phyloP scores from a whole-genome alignment of 2,888 invertebrate species.

The Amitus sp. region DNA sequence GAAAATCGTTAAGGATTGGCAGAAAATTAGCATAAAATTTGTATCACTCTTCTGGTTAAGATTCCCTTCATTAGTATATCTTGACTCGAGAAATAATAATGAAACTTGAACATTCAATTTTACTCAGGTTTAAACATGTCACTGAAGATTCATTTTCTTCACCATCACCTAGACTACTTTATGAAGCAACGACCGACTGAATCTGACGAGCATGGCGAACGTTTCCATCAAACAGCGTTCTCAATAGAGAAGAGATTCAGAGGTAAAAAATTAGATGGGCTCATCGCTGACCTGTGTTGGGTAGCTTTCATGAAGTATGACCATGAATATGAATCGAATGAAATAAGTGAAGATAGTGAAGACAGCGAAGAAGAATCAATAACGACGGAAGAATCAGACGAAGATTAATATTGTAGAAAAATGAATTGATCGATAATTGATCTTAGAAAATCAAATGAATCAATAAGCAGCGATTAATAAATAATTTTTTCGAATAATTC shows the following conservation, averaged over 20 bases:
- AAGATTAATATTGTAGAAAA: too few species aligned
- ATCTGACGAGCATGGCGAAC: conserved; percentile 54
- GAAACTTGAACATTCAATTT: not conserved
- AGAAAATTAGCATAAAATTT: too few species aligned
- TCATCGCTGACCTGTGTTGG: conserved; percentile 47
- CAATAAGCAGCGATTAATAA: too few species aligned
- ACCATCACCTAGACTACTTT: conserved; percentile 50
- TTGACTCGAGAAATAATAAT: too few species aligned
- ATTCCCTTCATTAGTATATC: too few species aligned
- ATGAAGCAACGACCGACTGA: conserved; percentile 51
- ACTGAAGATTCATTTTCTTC: conserved; percentile 50
- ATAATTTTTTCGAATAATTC: too few species aligned
- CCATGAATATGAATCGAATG: not conserved
- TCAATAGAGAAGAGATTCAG: conserved; percentile 54
- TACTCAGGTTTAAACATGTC: conserved; percentile 43
- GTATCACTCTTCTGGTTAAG: too few species aligned
- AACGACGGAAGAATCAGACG: too few species aligned
- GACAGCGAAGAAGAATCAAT: too few species aligned
- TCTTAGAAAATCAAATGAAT: too few species aligned
- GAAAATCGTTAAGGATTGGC: too few species aligned
- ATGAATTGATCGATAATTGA: too few species aligned
- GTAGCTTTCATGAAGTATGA: not conserved
- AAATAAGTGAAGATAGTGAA: not conserved
- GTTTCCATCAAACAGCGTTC: conserved; percentile 52
- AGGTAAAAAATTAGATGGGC: conserved; percentile 47